Evolutionary conservation across 2,113 vertebrate species (phyloP).

Genomic region (Copsychus sechellarum): DNA sequence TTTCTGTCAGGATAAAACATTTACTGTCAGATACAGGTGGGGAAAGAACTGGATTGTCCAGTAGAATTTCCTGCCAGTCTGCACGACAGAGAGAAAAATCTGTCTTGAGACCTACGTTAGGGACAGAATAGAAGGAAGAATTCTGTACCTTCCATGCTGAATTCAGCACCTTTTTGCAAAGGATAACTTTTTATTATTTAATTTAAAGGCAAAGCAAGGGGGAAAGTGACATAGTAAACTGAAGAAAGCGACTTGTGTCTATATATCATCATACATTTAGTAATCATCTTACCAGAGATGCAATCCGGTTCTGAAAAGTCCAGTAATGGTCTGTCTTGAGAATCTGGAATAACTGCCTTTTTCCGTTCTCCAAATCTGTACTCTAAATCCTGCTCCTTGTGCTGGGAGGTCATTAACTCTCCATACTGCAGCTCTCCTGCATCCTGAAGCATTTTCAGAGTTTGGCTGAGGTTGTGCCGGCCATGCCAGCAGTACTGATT

Average conservation of each 20-base stretch:
- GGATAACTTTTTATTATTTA: background rate
- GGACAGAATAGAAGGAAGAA: background rate
- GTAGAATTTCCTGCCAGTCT: background rate
- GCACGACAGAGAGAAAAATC: background rate
- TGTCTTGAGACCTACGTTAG: background rate
- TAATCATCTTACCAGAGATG: conserved; percentile 75
- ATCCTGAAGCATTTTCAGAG: conserved; percentile 82
- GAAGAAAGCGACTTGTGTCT: background rate
- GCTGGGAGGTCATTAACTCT: conserved; percentile 80
- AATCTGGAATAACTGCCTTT: conserved; percentile 49
- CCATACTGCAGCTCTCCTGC: conserved; percentile 85
- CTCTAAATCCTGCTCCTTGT: conserved; percentile 71
- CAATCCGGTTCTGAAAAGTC: conserved; percentile 75
- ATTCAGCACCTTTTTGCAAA: background rate
- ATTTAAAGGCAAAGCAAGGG: background rate
- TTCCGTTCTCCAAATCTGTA: conserved; percentile 58
- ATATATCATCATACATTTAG: background rate
- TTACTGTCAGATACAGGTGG: background rate
- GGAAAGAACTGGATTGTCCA: background rate
- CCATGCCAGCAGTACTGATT: conserved; percentile 95
- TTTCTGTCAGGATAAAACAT: background rate
- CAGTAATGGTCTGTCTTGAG: conserved; percentile 59
- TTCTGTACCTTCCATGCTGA: background rate
- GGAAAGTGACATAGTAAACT: background rate
- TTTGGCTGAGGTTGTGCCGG: conserved; percentile 79